Conservation (phyloP, 2,888 invertebrate species). For the Cactoblastis cactorum region DNA sequence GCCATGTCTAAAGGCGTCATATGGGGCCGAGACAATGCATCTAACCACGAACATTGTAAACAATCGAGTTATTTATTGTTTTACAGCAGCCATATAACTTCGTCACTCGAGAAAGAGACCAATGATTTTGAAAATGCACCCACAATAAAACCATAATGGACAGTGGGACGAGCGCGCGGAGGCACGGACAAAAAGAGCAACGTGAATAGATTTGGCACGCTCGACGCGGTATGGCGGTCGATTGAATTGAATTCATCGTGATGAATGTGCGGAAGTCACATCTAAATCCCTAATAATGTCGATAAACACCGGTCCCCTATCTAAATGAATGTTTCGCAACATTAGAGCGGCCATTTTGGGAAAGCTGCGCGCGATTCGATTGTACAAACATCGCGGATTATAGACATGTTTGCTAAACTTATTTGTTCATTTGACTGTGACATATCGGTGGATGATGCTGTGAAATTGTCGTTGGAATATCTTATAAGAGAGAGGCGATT, state of each 20-base stretch:
- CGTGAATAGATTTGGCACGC: conserved; percentile 64
- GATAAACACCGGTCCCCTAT: conserved; percentile 69
- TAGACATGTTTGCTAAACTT: conserved; percentile 57
- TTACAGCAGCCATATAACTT: conserved; percentile 70
- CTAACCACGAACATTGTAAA: conserved; percentile 61
- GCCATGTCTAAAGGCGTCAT: conserved; percentile 51
- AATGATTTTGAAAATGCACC: conserved; percentile 63
- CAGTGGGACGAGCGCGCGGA: conserved; percentile 32
- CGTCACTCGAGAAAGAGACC: conserved; percentile 53
- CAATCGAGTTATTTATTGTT: conserved; percentile 73
- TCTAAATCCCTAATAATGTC: conserved; percentile 67
- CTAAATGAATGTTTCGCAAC: conserved; percentile 69
- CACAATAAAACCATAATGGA: conserved; percentile 73
- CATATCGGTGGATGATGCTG: conserved; percentile 30
- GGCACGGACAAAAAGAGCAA: conserved; percentile 40
- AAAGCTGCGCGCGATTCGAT: conserved; percentile 56
- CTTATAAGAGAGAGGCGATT: conserved; percentile 18
- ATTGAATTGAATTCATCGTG: conserved; percentile 44
- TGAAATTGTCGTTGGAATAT: conserved; percentile 4
- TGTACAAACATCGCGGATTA: conserved; percentile 55
- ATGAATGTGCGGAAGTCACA: conserved; percentile 71
- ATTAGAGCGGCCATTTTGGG: conserved; percentile 61
- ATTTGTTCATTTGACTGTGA: conserved; percentile 51
- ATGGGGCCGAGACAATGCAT: conserved; percentile 54
- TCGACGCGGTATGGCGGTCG: conserved; percentile 33